Conservation (phyloP, 2,113 vertebrate genomes). For the Spea bombifrons region DNA sequence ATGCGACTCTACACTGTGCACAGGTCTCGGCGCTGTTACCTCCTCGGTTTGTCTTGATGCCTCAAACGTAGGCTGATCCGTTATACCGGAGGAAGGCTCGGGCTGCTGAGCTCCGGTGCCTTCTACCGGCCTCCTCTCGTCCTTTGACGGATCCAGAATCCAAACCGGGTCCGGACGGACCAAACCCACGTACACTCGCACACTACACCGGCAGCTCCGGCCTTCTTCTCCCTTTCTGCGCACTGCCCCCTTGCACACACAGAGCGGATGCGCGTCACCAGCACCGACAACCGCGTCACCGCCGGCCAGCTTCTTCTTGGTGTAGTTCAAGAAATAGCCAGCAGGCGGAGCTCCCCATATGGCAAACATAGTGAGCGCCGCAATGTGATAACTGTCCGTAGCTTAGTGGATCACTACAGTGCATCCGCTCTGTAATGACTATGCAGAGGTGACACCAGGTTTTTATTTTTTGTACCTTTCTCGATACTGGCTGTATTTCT, state of each 20-base stretch:
- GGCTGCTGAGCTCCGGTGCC: slow-evolving; percentile 28
- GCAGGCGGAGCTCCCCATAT: not conserved
- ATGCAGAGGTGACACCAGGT: no score
- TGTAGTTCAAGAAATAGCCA: not conserved
- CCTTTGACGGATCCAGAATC: slow-evolving; percentile 41
- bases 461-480: no score
- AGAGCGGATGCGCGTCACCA: slow-evolving; percentile 39
- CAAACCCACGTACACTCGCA: slow-evolving; percentile 1
- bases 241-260: not conserved
- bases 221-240: slow-evolving; percentile 16
- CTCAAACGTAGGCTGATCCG: not conserved
- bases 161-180: slow-evolving; percentile 38
- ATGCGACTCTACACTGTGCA: not conserved
- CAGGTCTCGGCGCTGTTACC: not conserved
- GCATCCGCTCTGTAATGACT: no score
- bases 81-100: slow-evolving; percentile 22
- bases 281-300: not conserved
- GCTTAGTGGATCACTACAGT: no score
- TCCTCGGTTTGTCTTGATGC: not conserved
- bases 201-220: not conserved
- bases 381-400: no score
- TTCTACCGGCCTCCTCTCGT: slow-evolving; percentile 36
- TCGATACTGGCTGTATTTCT: no score
- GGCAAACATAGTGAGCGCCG: not conserved
- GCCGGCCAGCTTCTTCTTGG: not conserved